Evolutionary conservation across 1,140 invertebrate species (phyloP).

Genomic region (Anastrepha obliqua): DNA sequence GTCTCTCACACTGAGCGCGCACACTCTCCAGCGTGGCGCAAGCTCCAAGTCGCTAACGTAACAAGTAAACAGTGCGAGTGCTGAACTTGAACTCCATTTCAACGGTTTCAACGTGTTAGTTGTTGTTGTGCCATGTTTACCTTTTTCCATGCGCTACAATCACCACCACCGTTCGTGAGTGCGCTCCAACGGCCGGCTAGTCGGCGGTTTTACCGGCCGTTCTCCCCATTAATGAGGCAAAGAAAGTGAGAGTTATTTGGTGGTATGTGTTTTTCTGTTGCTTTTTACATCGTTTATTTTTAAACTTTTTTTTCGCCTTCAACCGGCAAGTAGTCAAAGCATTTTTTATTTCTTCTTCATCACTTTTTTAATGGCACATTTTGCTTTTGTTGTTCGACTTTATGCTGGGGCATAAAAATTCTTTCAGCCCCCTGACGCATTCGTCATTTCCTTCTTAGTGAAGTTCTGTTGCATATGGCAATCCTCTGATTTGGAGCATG

Average conservation of each 20-base stretch:
- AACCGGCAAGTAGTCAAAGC: background rate
- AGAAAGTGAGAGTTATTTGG: conserved; percentile 46
- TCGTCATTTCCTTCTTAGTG: conserved; percentile 20
- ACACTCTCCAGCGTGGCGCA: background rate
- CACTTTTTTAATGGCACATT: background rate
- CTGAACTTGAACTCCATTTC: conserved; percentile 55
- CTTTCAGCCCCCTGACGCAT: background rate
- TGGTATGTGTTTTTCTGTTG: conserved; percentile 1
- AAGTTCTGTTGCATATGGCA: background rate
- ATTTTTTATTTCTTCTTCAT: background rate
- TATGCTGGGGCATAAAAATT: background rate
- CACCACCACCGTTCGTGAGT: background rate
- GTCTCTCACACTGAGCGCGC: background rate
- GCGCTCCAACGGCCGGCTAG: background rate
- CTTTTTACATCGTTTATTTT: conserved; percentile 19
- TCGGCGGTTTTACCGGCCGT: no score
- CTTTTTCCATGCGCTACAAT: background rate
- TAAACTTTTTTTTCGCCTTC: background rate
- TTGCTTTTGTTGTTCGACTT: conserved; percentile 43
- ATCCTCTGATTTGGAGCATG: conserved; percentile 15
- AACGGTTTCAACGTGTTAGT: background rate
- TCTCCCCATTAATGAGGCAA: conserved; percentile 37
- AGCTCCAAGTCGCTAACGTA: conserved; percentile 5
- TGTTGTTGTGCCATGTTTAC: conserved; percentile 31
- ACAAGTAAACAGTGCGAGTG: conserved; percentile 24